A percentile compares a stretch with the other conserved stretches of the same genome.
Conservation (phyloP, 2,113 vertebrate species). For the Amblyornis subalaris region DNA sequence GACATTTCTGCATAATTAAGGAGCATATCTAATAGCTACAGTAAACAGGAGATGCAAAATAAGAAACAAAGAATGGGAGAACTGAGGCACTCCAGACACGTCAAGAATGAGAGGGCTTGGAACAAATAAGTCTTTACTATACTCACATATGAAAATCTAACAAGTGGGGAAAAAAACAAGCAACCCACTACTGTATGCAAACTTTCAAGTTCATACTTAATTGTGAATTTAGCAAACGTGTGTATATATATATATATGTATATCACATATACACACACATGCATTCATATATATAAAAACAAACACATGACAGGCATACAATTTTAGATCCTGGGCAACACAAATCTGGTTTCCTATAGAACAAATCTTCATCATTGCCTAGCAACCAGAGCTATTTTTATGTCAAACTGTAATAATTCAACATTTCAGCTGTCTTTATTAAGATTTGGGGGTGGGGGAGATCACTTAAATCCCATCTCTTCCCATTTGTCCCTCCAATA, state of each 20-base stretch:
- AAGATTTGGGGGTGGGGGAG: not conserved
- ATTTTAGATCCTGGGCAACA: conserved; percentile 30
- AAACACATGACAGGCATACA: not conserved
- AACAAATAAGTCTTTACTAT: not conserved
- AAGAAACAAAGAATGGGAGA: not conserved
- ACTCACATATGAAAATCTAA: not conserved
- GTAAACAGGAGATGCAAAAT: not conserved
- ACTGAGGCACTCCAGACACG: not conserved
- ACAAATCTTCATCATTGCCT: conserved; percentile 18
- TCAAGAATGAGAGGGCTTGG: not conserved
- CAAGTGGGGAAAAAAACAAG: not conserved
- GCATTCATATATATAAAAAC: not conserved
- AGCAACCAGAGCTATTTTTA: conserved; percentile 58
- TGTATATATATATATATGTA: not conserved
- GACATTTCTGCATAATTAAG: not conserved
- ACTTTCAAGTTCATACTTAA: not conserved
- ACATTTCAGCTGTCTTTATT: not conserved
- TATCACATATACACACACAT: not conserved
- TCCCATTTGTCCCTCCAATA: not conserved
- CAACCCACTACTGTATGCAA: not conserved
- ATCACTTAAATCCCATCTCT: not conserved
- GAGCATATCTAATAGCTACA: not conserved
- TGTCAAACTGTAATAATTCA: conserved; percentile 30
- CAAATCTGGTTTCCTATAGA: conserved; percentile 25
- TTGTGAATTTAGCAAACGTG: not conserved